phyloP scores from a whole-genome alignment of 2,113 vertebrate genomes.

The Ochotona princeps region DNA sequence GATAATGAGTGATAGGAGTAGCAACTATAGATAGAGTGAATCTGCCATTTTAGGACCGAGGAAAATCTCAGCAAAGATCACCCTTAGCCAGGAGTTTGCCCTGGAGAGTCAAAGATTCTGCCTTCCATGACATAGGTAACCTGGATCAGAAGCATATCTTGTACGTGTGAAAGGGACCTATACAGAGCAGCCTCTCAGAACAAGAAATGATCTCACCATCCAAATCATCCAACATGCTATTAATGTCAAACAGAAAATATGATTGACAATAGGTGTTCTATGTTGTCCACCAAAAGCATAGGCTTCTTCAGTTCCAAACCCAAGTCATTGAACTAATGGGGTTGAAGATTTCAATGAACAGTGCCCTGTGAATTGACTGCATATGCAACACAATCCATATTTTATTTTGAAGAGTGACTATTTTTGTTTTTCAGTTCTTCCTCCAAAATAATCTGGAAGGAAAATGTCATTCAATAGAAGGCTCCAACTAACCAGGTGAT shows the following conservation, averaged over 20 bases:
- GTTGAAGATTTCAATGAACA: background rate
- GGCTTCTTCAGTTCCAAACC: slow-evolving; percentile 22
- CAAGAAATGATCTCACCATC: background rate
- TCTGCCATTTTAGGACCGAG: background rate
- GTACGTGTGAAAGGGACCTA: background rate
- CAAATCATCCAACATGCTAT: background rate
- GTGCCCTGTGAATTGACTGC: background rate
- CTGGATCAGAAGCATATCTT: background rate
- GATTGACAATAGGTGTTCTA: slow-evolving; percentile 1
- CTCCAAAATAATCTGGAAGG: background rate
- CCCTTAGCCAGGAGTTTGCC: background rate
- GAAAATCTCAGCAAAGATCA: background rate
- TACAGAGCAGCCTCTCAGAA: background rate
- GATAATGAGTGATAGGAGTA: background rate
- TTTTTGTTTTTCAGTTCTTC: background rate
- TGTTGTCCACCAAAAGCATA: background rate
- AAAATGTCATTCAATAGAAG: slow-evolving; percentile 3
- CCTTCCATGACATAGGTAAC: background rate
- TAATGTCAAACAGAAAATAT: background rate
- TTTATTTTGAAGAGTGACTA: slow-evolving; percentile 37
- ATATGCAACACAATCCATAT: background rate
- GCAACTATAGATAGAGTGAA: background rate
- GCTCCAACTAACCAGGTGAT: background rate
- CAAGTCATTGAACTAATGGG: background rate
- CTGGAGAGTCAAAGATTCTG: background rate